Evolutionary conservation across 1,140 invertebrate species (phyloP).

Genomic region (Conus betulinus): DNA sequence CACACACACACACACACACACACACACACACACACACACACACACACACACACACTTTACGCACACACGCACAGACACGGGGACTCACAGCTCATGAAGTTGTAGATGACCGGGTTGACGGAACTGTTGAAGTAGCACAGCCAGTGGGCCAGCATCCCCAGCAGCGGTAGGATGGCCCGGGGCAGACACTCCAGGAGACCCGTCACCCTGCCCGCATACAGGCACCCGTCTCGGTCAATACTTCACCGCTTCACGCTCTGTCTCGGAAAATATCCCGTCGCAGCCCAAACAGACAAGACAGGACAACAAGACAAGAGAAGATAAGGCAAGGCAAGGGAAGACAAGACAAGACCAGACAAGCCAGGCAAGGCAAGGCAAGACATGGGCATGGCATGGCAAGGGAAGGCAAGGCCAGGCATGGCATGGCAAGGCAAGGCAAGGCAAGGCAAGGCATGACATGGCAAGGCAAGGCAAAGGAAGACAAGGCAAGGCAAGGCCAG

Average conservation of each 20-base stretch:
- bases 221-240: not conserved
- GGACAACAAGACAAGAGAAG: too few relatives aligned
- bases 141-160: conserved; percentile 63
- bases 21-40: conserved; percentile 17
- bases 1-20: conserved; percentile 9
- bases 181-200: conserved; percentile 35
- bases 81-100: conserved; percentile 91
- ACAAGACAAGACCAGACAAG: too few relatives aligned
- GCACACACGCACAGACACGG: conserved; percentile 8
- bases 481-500: too few relatives aligned
- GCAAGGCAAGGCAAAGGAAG: not conserved
- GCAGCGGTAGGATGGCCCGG: not conserved
- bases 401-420: too few relatives aligned
- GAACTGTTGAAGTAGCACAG: conserved; percentile 89
- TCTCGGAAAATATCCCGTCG: too few relatives aligned
- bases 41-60: not conserved
- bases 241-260: too few relatives aligned
- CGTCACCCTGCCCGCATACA: conserved; percentile 36
- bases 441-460: too few relatives aligned
- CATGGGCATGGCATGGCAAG: too few relatives aligned
- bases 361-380: too few relatives aligned
- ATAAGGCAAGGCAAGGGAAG: too few relatives aligned
- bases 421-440: too few relatives aligned
- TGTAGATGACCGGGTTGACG: conserved; percentile 93
- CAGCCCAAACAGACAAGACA: too few relatives aligned